Conservation (phyloP, 2,888 invertebrate genomes). For the Cylindroiulus punctatus region DNA sequence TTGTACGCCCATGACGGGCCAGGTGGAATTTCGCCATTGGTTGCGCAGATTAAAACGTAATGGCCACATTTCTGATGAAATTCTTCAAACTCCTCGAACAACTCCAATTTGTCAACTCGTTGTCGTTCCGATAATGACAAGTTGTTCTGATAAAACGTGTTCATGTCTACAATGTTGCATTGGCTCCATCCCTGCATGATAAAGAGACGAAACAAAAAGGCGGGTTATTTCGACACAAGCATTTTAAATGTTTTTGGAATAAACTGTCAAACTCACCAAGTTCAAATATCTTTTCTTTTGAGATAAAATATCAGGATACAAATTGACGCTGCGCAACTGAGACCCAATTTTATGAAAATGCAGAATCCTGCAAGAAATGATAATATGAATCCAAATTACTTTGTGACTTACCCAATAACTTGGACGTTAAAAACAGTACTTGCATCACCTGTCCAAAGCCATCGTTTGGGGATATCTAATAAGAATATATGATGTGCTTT, state of each 20-base stretch:
- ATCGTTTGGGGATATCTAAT: slow-evolving; percentile 62
- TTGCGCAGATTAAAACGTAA: slow-evolving; percentile 66
- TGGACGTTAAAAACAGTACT: slow-evolving; percentile 27
- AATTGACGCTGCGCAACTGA: slow-evolving; percentile 66
- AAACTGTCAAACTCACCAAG: slow-evolving; percentile 62
- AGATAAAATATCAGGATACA: slow-evolving; percentile 64
- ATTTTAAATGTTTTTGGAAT: neutral
- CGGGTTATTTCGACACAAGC: neutral
- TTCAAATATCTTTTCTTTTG: slow-evolving; percentile 64
- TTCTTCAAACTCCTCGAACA: slow-evolving; percentile 70
- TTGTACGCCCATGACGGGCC: neutral
- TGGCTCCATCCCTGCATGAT: slow-evolving; percentile 64
- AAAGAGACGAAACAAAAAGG: neutral
- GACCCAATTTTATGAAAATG: slow-evolving; percentile 67
- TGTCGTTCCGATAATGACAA: slow-evolving; percentile 61
- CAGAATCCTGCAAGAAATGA: slow-evolving; percentile 58
- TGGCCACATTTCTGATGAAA: slow-evolving; percentile 68
- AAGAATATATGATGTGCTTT: neutral
- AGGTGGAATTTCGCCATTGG: neutral
- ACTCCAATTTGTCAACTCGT: slow-evolving; percentile 65
- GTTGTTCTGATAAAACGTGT: slow-evolving; percentile 64
- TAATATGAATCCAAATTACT: neutral
- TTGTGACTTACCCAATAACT: slow-evolving; percentile 15
- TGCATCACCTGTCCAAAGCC: slow-evolving; percentile 64
- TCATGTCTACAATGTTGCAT: slow-evolving; percentile 64